These are phyloP conservation scores for Peromyscus attwateri DNA, from an alignment of 2,797 vertebrate genomes.

Conservation along the genomic window DNA sequence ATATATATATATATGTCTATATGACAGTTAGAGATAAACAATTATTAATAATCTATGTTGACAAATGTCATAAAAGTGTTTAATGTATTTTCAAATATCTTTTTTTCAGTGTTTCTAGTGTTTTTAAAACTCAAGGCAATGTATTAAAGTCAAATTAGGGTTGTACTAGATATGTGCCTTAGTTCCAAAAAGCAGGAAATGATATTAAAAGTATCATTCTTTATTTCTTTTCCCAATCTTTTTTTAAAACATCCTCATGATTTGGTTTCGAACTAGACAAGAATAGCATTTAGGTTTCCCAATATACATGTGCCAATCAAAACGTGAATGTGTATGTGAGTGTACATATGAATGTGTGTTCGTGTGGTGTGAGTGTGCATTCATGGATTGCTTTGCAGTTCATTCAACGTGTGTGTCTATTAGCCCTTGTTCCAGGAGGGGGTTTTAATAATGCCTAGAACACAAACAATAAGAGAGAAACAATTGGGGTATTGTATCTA, in stretches of 20 bases:
- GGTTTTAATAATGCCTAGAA: slow-evolving; percentile 5
- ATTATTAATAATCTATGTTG: not conserved
- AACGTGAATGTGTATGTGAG: not conserved
- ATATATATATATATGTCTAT: not conserved
- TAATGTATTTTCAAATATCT: slow-evolving; percentile 12
- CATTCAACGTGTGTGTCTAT: not conserved
- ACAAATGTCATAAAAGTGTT: not conserved
- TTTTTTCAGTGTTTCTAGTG: not conserved
- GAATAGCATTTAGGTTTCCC: not conserved
- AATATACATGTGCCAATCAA: not conserved
- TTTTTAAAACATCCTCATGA: not conserved
- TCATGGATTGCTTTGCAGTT: not conserved
- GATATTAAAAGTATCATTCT: not conserved
- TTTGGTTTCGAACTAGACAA: not conserved
- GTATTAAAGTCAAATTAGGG: not conserved
- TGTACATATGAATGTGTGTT: not conserved
- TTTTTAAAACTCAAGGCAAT: not conserved
- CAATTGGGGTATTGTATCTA: not conserved
- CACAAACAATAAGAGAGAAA: not conserved
- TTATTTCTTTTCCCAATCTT: not conserved
- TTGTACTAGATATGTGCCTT: not conserved
- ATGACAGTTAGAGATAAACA: not conserved
- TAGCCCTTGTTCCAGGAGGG: not conserved
- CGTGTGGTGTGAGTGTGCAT: not conserved
- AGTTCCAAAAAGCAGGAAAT: not conserved